These are phyloP conservation scores for Acropora yongei DNA, from an alignment of 64 coral and sea anemone species.

Conservation along the genomic window DNA sequence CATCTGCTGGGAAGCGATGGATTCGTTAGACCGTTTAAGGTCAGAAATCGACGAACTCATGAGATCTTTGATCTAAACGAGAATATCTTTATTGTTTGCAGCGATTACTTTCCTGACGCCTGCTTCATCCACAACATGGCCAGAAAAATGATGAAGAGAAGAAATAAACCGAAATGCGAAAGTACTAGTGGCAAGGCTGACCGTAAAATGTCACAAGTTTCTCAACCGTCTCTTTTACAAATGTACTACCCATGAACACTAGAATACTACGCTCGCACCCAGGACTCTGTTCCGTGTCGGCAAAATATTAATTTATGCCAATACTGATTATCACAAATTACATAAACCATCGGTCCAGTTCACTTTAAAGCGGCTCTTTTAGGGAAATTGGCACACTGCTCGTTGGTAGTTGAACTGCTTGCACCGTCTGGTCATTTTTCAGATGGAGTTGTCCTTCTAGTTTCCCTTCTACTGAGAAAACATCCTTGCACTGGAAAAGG, in stretches of 20 bases:
- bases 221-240: too few relatives aligned
- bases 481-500: neutral
- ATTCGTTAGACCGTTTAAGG: slow-evolving; percentile 4
- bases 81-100: neutral
- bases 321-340: neutral
- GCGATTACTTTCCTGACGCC: neutral
- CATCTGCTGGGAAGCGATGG: slow-evolving; percentile 16
- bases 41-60: neutral
- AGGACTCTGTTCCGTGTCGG: neutral
- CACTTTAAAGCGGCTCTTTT: neutral
- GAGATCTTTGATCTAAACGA: neutral
- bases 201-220: neutral
- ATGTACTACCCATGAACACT: neutral
- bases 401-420: slow-evolving; percentile 16
- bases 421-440: neutral
- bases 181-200: neutral
- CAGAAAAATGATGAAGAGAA: neutral
- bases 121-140: slow-evolving; percentile 2
- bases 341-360: slow-evolving; percentile 19
- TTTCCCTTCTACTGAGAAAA: neutral
- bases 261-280: neutral
- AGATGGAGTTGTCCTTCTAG: neutral
- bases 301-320: slow-evolving; percentile 4
- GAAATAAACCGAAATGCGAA: neutral
- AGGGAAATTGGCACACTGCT: slow-evolving; percentile 3